Evolutionary conservation across 2,888 invertebrate genomes (phyloP).

Genomic region (Pheosia tremula): DNA sequence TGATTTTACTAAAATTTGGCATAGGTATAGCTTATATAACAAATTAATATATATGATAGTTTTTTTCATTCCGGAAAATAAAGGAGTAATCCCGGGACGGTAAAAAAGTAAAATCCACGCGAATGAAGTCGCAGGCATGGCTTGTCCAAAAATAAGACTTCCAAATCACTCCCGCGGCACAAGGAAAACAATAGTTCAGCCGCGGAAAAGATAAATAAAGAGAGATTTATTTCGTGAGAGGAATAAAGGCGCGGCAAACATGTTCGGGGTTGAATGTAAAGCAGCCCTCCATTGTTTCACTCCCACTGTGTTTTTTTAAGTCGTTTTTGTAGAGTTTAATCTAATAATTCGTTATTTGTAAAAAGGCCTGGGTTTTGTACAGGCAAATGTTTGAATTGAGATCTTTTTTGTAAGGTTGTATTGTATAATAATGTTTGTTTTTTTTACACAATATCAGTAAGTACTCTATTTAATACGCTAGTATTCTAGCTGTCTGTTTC

Average conservation of each 20-base stretch:
- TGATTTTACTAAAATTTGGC: too few species aligned
- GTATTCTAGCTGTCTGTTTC: too few species aligned
- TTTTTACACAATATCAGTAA: too few species aligned
- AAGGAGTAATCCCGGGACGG: too few species aligned
- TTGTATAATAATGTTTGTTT: background rate
- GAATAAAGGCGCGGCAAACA: conserved; percentile 57
- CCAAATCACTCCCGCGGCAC: conserved; percentile 49
- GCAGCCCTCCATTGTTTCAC: conserved; percentile 26
- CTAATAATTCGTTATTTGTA: conserved; percentile 7
- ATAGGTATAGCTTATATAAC: too few species aligned
- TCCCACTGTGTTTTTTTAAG: background rate
- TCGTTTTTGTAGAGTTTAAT: conserved; percentile 3
- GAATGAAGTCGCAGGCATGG: too few species aligned
- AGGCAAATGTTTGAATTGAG: background rate
- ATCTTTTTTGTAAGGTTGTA: background rate
- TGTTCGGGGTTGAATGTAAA: conserved; percentile 58
- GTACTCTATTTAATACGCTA: too few species aligned
- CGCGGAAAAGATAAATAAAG: conserved; percentile 64
- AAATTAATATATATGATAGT: too few species aligned
- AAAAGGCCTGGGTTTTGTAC: conserved; percentile 1
- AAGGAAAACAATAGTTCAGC: conserved; percentile 62
- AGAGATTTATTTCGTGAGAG: conserved; percentile 69
- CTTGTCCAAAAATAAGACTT: conserved; percentile 27
- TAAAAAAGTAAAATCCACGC: too few species aligned
- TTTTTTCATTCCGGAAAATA: too few species aligned